Conservation (phyloP, 2,888 invertebrate genomes). For the Pheosia tremula region DNA sequence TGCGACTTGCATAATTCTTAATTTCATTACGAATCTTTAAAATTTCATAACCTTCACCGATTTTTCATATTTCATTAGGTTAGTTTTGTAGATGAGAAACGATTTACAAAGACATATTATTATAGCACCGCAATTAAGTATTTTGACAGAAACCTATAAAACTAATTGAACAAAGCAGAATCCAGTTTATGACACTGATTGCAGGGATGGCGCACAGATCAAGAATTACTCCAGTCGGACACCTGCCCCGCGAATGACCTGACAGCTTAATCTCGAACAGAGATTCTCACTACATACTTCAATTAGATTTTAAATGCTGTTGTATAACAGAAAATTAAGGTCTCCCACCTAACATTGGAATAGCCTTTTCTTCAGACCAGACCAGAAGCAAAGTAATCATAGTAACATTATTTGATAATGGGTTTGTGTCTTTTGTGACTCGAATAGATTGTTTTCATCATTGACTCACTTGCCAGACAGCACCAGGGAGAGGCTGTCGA, state of each 20-base stretch:
- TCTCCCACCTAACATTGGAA: too few species aligned
- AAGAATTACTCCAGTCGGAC: slow-evolving; percentile 10
- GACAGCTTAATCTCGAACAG: background rate
- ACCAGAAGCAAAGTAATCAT: too few species aligned
- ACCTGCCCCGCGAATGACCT: slow-evolving; percentile 10
- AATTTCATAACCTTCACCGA: too few species aligned
- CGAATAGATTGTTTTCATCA: background rate
- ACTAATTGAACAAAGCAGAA: background rate
- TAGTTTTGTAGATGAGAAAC: too few species aligned
- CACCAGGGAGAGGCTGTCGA: slow-evolving; percentile 93
- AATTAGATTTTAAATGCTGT: background rate
- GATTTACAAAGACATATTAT: too few species aligned
- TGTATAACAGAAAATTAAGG: background rate
- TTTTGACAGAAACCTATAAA: background rate
- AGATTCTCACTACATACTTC: background rate
- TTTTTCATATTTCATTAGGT: too few species aligned
- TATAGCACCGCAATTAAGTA: too few species aligned
- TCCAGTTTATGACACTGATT: background rate
- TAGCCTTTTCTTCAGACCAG: too few species aligned
- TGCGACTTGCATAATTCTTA: too few species aligned
- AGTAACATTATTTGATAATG: too few species aligned
- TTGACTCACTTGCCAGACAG: slow-evolving; percentile 93
- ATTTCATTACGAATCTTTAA: too few species aligned
- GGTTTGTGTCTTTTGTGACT: too few species aligned
- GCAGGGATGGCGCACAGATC: slow-evolving; percentile 8